Evolutionary conservation across 2,888 invertebrate species (phyloP).

Genomic region (Drosophila hawaiiensis): DNA sequence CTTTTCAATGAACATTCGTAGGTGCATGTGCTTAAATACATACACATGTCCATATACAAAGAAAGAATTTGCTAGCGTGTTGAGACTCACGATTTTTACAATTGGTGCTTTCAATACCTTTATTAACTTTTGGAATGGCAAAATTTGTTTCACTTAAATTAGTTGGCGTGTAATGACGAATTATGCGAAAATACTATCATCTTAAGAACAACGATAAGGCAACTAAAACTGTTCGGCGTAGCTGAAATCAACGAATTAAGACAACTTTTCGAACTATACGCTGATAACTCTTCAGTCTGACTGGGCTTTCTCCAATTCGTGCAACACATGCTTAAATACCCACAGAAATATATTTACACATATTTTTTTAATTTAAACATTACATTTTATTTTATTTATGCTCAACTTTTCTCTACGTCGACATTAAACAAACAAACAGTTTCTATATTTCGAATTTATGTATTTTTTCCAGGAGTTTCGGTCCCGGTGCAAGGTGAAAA

Average conservation of each 20-base stretch:
- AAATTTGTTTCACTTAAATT: constrained; percentile 31
- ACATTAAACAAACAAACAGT: neutral
- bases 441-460: neutral
- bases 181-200: constrained; percentile 2
- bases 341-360: neutral
- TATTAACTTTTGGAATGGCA: constrained; percentile 43
- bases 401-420: neutral
- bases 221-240: neutral
- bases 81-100: constrained; percentile 53
- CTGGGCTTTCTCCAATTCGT: neutral
- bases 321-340: neutral
- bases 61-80: constrained; percentile 34
- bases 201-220: neutral
- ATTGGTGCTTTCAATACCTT: constrained; percentile 55
- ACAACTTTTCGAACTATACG: neutral
- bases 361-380: neutral
- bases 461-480: neutral
- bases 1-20: constrained; percentile 16
- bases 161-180: constrained; percentile 16
- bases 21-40: constrained; percentile 12
- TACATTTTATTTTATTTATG: neutral
- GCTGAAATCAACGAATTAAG: neutral
- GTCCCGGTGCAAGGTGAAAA: neutral
- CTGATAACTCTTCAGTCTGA: neutral
- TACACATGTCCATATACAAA: constrained; percentile 20